phyloP scores from a whole-genome alignment of 2,888 invertebrate species.

The Erebia ligea region DNA sequence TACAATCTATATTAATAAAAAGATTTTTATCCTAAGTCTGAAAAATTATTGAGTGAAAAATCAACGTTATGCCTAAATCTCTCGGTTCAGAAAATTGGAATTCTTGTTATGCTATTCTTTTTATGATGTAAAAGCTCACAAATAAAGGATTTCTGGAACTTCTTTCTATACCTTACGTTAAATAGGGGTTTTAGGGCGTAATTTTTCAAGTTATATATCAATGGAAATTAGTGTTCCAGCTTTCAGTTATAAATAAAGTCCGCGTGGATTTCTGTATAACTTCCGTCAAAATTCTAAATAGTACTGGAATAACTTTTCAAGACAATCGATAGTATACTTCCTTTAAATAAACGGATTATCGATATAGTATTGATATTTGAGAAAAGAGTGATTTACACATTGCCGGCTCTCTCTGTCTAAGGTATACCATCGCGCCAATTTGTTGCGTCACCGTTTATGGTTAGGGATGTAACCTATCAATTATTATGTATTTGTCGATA shows the following conservation, averaged over 20 bases:
- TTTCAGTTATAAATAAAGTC: neutral
- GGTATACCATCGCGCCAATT: neutral
- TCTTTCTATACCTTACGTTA: neutral
- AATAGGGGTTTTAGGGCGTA: neutral
- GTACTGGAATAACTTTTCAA: neutral
- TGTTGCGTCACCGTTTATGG: constrained; percentile 10
- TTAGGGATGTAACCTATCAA: neutral
- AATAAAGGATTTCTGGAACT: neutral
- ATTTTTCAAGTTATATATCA: neutral
- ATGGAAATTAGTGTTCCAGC: neutral
- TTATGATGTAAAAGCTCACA: neutral
- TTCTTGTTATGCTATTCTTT: neutral
- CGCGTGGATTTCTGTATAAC: too few species aligned
- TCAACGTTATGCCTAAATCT: neutral
- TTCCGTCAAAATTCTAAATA: neutral
- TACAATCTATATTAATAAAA: too few species aligned
- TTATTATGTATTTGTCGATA: neutral
- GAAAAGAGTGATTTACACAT: constrained; percentile 2
- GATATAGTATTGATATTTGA: constrained; percentile 8
- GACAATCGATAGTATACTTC: neutral
- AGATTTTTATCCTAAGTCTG: too few species aligned
- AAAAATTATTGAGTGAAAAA: neutral
- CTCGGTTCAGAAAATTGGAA: neutral
- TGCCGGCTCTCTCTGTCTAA: constrained; percentile 3
- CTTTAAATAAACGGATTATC: neutral